Evolutionary conservation across 2,797 vertebrate genomes (phyloP).

Genomic region (Cephalopachus bancanus): DNA sequence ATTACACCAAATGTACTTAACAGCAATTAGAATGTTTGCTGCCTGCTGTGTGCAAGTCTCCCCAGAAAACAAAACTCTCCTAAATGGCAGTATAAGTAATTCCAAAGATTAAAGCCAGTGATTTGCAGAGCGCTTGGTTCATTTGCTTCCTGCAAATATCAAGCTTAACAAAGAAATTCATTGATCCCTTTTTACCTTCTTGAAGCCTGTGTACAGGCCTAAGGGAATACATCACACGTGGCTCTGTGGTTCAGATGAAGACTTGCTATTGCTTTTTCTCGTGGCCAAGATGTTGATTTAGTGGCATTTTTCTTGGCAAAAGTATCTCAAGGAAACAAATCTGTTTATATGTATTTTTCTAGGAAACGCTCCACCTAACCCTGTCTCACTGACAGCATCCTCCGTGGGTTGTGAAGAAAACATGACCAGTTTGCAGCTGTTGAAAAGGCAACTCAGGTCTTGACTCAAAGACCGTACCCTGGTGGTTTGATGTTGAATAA

Average conservation of each 20-base stretch:
- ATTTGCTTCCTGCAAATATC: conserved; percentile 86
- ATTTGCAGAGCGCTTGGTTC: conserved; percentile 85
- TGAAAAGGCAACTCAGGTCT: neutral
- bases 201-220: conserved; percentile 58
- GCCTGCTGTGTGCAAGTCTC: conserved; percentile 80
- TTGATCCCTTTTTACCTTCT: conserved; percentile 81
- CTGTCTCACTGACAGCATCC: neutral
- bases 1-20: conserved; percentile 80
- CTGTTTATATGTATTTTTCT: neutral
- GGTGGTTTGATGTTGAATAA: neutral
- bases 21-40: conserved; percentile 79
- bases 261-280: neutral
- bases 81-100: conserved; percentile 85
- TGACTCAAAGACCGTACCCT: fast-evolving
- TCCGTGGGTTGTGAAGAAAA: neutral
- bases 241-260: neutral
- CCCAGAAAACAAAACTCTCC: conserved; percentile 84
- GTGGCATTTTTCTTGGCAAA: conserved; percentile 49
- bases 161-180: conserved; percentile 89
- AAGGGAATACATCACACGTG: neutral
- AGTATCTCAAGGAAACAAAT: conserved; percentile 36
- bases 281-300: neutral
- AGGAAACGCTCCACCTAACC: neutral
- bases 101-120: conserved; percentile 84
- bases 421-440: neutral